Evolutionary conservation across 1,140 invertebrate genomes (phyloP), one percentile per base, ranked within the genome.

Genomic region (Drosophila oshimai): DNA sequence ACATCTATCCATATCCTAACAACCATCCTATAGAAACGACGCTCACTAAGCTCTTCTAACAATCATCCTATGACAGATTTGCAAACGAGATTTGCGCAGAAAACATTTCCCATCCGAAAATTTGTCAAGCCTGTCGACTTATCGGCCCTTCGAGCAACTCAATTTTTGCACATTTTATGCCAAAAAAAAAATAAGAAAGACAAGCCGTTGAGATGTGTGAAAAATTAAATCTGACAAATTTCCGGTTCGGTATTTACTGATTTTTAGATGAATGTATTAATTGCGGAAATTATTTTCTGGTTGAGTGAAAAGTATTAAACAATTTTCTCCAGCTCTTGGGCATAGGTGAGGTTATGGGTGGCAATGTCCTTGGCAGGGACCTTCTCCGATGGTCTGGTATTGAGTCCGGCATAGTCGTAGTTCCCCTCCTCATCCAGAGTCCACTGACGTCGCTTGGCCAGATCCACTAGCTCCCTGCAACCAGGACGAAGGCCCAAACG

Each of bases 321-420:
- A 93, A 99, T 99, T 96, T 99, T 99, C 93, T 99, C 99, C 57
- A 99, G 93, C 93, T 99, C 98, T 90, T 96, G 95, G 10, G 99
- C 99, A 93, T 99, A 99, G 91, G 97, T 97, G 89, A 99, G 96
- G 9, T 97, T 96, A 91, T 99, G 96, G 68, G 96, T 94, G 1
- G 98, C 98, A 5, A 99, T 93, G 90, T 98, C 96, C 34, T 93
- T 91, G 20, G 98, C 97, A 1, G 98, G 97, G 47, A 99, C 95
- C 24, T 93, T 93, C 58, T 97, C 95, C 70, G 96, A 95, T 28
- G 93, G 92, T 62, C 95, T 95, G 70, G 95, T 94, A 33, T 92
- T 92, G 29, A 93, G 92, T 1, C 93, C 92, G 17, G 92, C 93
- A 90, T 97, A 98, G 50, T 96, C 92, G 76, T 96, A 97, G 79